Conservation (phyloP, 2,888 invertebrate genomes). For the Eristalis tenax region DNA sequence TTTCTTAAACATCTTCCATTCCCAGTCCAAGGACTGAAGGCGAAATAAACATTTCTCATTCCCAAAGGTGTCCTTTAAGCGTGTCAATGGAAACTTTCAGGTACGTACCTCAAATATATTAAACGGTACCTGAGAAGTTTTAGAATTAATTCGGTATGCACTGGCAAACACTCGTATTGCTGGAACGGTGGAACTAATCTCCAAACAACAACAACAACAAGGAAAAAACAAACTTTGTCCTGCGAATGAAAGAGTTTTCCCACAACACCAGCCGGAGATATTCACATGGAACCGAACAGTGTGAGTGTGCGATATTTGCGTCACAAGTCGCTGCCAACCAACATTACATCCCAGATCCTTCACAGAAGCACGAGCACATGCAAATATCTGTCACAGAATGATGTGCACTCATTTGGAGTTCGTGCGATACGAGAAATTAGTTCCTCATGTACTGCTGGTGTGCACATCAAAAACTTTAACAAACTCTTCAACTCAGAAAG, state of each 20-base stretch:
- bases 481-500: constrained; percentile 41
- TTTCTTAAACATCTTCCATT: neutral
- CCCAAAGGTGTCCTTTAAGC: neutral
- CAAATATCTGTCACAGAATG: constrained; percentile 44
- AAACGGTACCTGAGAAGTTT: constrained; percentile 12
- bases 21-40: neutral
- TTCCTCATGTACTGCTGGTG: constrained; percentile 31
- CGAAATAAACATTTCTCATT: neutral
- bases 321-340: constrained; percentile 29
- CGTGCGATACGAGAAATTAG: constrained; percentile 49
- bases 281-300: constrained; percentile 18
- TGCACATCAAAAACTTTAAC: constrained; percentile 42
- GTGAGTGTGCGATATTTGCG: constrained; percentile 21
- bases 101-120: constrained; percentile 1
- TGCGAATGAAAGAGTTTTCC: constrained; percentile 1
- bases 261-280: constrained; percentile 30
- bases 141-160: neutral
- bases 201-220: neutral
- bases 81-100: constrained; percentile 7
- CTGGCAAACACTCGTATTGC: neutral
- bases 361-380: constrained; percentile 11
- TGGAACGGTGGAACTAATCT: neutral
- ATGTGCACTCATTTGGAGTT: constrained; percentile 52
- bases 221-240: constrained; percentile 18
- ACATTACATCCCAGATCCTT: constrained; percentile 7